Evolutionary conservation across 2,113 vertebrate genomes (phyloP).

Genomic region (Bothrops jararaca): DNA sequence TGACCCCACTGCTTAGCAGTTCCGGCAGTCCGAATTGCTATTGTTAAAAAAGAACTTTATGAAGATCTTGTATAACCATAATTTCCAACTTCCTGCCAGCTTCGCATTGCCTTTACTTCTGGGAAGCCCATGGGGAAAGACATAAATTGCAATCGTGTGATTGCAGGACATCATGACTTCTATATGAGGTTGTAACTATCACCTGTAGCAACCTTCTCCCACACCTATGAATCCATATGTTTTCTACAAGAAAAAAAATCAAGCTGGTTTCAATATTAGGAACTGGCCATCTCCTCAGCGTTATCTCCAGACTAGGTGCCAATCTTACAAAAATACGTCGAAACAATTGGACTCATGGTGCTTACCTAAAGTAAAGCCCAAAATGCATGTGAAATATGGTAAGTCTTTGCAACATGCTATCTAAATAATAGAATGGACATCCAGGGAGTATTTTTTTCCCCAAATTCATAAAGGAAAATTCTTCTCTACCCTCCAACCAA

Average conservation of each 20-base stretch:
- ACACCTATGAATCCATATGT: neutral
- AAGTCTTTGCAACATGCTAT: neutral
- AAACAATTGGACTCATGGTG: neutral
- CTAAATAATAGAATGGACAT: neutral
- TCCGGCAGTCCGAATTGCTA: neutral
- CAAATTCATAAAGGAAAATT: neutral
- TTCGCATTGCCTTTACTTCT: neutral
- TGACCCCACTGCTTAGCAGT: neutral
- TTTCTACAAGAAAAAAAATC: neutral
- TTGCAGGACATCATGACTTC: neutral
- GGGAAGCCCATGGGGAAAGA: neutral
- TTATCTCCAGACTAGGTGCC: neutral
- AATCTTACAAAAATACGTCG: neutral
- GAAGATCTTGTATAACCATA: neutral
- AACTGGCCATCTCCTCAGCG: neutral
- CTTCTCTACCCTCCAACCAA: neutral
- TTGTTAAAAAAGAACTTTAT: neutral
- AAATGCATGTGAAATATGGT: neutral
- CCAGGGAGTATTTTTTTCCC: neutral
- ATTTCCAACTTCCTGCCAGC: neutral
- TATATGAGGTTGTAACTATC: neutral
- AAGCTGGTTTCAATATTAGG: neutral
- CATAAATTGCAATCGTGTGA: neutral
- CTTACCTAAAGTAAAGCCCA: neutral
- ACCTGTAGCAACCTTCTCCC: neutral